Evolutionary conservation across 2,888 invertebrate genomes (phyloP), one percentile per base, ranked within the genome.

Genomic region (Meganola albula): DNA sequence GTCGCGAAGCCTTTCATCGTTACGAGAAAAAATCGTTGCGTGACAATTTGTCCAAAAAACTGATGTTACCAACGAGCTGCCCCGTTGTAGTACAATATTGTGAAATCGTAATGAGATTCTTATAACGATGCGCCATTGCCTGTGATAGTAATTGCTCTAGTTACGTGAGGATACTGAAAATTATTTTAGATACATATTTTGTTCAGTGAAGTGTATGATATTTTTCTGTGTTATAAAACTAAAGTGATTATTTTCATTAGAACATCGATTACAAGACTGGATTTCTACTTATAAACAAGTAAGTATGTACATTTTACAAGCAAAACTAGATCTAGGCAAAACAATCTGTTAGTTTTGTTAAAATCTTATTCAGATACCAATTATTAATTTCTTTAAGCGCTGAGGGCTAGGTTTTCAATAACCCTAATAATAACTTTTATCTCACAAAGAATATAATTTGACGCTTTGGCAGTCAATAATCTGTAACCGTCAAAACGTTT

Each of bases 1-100:
- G 82, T 72, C 77, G 84, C 79, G 84, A 77, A 65, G 53, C 66
- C 61, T 77, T 73, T 72, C 74, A 69, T 56, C 63, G 60, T 59
- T 65, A 65, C 75, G 71, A 69, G 63, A 76, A 76, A 80, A 83
- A 76, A 78, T 65, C 66, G 42, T 63, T 63, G 60, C 70, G 79
- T 72, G 76, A 77, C 69, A 70, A 65, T 71, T 70, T 60, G 57
- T 62, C 63, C 60, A 64, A 67, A 63, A 72, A 70, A 64, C 71
- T 62, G 48, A 75, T 73, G 75, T 63, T 63, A 54, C 49, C 60
- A 47, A 55, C 53, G 48, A 63, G 42, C 55, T 47, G 48, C 50
- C 50, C 45, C 42, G 37, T 37, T 40, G 42, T 38, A 47, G 43
- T 53, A 44, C 54, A 58, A 49, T 38, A 45, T 55, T 60, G 67